Percentiles rank a stretch among this genome's conserved stretches.
Conservation (phyloP, 1,140 invertebrate species). For the Augochlora pura region DNA sequence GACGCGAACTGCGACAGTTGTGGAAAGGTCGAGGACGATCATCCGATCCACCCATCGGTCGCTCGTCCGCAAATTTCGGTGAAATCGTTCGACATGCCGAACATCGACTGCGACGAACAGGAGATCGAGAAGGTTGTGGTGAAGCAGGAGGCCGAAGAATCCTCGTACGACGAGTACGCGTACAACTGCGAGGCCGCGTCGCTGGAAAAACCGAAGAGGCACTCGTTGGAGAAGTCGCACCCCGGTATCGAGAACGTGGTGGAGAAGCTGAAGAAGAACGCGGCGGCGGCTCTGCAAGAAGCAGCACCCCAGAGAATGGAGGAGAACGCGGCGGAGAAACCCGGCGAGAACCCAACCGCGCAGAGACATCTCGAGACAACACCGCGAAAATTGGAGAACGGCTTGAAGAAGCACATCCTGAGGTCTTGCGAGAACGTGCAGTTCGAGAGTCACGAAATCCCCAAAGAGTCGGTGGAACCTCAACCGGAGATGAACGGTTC, state of each 20-base stretch:
- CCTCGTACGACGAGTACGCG: slow-evolving; percentile 20
- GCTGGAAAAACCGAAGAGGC: slow-evolving; percentile 50
- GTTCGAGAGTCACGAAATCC: not conserved
- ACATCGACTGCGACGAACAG: slow-evolving; percentile 74
- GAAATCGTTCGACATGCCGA: slow-evolving; percentile 76
- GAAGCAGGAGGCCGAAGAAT: slow-evolving; percentile 63
- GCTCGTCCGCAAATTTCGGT: slow-evolving; percentile 52
- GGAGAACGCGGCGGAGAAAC: slow-evolving; percentile 1
- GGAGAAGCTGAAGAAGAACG: slow-evolving; percentile 77
- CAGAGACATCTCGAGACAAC: slow-evolving; percentile 15
- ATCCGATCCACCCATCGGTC: not conserved
- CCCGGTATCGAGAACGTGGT: slow-evolving; percentile 77
- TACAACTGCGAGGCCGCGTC: slow-evolving; percentile 43
- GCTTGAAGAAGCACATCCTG: slow-evolving; percentile 71
- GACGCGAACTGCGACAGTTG: slow-evolving; percentile 31
- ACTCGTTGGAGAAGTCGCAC: slow-evolving; percentile 63
- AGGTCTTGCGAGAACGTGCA: slow-evolving; percentile 66
- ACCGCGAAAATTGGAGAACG: slow-evolving; percentile 67
- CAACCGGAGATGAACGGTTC: not conserved
- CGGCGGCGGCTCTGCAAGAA: slow-evolving; percentile 65
- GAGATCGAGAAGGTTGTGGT: slow-evolving; percentile 47
- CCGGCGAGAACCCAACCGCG: slow-evolving; percentile 5
- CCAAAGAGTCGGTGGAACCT: slow-evolving; percentile 18
- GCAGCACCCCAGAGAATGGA: slow-evolving; percentile 17
- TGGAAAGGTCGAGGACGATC: slow-evolving; percentile 24